Conservation (phyloP, 2,888 invertebrate genomes). For the Silvanus unidentatus region DNA sequence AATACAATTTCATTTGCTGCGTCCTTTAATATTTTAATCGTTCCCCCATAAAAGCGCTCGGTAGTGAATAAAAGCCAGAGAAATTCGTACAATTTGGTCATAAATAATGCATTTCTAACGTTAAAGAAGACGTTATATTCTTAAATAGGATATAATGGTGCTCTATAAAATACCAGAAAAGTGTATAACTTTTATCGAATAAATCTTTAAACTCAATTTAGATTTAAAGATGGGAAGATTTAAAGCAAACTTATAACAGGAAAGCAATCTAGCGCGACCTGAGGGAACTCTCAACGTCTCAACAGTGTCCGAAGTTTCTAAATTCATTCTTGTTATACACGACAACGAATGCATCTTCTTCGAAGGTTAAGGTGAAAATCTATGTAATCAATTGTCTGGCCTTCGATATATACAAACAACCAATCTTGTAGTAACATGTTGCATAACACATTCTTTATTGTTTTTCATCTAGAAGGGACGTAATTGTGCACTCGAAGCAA, state of each 20-base stretch:
- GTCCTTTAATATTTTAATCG: background rate
- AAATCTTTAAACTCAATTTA: conserved; percentile 12
- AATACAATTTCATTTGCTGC: no score
- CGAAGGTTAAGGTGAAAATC: conserved; percentile 3
- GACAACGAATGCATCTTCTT: no score
- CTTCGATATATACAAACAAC: no score
- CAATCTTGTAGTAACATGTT: no score
- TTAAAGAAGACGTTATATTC: background rate
- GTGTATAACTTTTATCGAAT: background rate
- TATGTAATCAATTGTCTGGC: background rate
- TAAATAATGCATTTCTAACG: no score
- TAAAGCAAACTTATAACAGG: conserved; percentile 13
- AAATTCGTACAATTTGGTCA: no score
- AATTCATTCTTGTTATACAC: conserved; percentile 8
- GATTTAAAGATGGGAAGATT: conserved; percentile 16
- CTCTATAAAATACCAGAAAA: background rate
- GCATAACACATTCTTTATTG: no score
- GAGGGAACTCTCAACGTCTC: conserved; percentile 10
- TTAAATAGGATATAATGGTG: background rate
- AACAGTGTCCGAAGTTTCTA: conserved; percentile 14
- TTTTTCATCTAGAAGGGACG: no score
- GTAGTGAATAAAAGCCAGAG: no score
- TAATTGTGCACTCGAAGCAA: no score
- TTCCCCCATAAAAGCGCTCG: background rate
- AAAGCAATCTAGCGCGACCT: conserved; percentile 15